Percentiles rank a stretch among this genome's conserved stretches.
These are phyloP conservation scores for Emydoidea blandingii DNA, from an alignment of 2,797 vertebrate species.

Conservation along the genomic window DNA sequence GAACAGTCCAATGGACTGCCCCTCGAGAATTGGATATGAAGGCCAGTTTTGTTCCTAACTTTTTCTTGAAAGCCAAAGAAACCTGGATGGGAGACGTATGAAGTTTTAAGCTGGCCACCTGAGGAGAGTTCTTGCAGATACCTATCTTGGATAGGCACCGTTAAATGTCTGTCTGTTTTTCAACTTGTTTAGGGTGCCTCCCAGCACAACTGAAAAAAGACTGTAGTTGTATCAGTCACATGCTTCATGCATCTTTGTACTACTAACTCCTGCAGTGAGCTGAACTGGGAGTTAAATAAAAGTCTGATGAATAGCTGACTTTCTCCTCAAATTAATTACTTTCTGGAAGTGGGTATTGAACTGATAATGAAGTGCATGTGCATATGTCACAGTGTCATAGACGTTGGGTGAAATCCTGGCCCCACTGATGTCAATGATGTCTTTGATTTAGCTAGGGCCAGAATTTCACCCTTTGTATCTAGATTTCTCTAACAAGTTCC, in stretches of 20 bases:
- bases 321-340: no score
- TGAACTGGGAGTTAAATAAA: no score
- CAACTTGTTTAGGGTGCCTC: not conserved
- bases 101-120: not conserved
- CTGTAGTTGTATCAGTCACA: not conserved
- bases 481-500: no score
- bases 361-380: no score
- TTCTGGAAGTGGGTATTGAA: no score
- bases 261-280: not conserved
- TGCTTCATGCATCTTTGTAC: not conserved
- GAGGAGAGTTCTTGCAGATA: not conserved
- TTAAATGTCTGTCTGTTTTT: not conserved
- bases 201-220: not conserved
- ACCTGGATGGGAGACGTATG: not conserved
- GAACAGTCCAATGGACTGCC: not conserved
- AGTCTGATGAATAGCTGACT: no score
- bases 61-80: not conserved
- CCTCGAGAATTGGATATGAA: not conserved
- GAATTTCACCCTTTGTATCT: no score
- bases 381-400: no score
- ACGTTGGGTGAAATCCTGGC: no score
- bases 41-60: fast-evolving
- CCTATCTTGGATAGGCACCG: not conserved
- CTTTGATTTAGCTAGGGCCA: no score
- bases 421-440: no score